Percentiles rank a stretch among this genome's conserved stretches.
Conservation (phyloP, 2,113 vertebrate genomes). For the Cochlearius cochlearius region DNA sequence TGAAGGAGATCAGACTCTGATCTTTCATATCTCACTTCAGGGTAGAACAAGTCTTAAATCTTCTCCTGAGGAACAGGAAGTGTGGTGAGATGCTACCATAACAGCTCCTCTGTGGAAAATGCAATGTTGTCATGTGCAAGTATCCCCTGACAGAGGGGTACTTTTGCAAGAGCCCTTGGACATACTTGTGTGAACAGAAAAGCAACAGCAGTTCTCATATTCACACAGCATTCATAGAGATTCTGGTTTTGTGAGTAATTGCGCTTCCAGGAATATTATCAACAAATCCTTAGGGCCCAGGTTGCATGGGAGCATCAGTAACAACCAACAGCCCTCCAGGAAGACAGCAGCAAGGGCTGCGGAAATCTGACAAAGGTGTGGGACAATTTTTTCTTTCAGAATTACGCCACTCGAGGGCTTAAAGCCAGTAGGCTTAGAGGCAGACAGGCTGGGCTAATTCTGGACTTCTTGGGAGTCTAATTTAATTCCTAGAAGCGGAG, state of each 20-base stretch:
- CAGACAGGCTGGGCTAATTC: neutral
- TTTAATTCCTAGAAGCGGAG: slow-evolving; percentile 7
- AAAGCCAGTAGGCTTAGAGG: neutral
- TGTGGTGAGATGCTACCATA: neutral
- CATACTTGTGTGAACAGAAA: neutral
- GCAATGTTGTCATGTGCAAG: neutral
- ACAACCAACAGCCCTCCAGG: neutral
- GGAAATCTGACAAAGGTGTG: neutral
- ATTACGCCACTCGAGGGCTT: neutral
- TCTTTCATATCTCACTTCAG: neutral
- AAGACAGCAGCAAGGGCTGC: neutral
- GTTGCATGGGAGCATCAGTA: neutral
- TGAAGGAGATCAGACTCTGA: neutral
- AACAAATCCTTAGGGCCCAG: neutral
- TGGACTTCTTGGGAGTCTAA: neutral
- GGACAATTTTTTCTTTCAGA: neutral
- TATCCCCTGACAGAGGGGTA: neutral
- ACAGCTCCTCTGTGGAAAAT: neutral
- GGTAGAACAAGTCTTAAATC: neutral
- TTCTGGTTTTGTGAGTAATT: neutral
- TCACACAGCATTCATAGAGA: neutral
- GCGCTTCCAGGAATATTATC: neutral
- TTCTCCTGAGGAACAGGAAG: neutral
- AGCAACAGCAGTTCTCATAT: neutral
- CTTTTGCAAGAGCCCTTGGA: neutral